phyloP scores from a whole-genome alignment of 2,113 vertebrate species.

The Silurus glanis region DNA sequence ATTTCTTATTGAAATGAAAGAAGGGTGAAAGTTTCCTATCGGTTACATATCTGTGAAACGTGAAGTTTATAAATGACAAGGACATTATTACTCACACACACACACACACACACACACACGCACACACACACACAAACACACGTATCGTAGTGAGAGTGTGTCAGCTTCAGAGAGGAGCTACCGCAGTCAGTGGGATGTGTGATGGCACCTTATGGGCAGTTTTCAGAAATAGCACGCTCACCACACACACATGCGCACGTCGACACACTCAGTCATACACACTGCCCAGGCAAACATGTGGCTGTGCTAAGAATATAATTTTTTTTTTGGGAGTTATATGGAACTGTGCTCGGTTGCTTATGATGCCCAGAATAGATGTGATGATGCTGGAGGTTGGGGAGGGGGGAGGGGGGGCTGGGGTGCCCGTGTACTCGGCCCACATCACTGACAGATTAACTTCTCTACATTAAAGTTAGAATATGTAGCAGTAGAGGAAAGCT shows the following conservation, averaged over 20 bases:
- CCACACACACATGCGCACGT: conserved; percentile 44
- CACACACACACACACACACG: conserved; percentile 19
- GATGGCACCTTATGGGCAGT: conserved; percentile 56
- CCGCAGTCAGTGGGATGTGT: conserved; percentile 56
- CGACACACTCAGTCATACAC: conserved; percentile 37
- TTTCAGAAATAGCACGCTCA: conserved; percentile 53
- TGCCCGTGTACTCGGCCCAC: conserved; percentile 32
- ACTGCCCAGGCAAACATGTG: conserved; percentile 57
- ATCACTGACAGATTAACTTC: conserved; percentile 15
- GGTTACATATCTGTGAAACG: conserved; percentile 28
- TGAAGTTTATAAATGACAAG: conserved; percentile 45
- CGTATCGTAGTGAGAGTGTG: conserved; percentile 38
- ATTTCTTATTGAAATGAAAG: background rate
- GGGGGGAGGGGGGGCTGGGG: background rate
- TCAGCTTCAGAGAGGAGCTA: conserved; percentile 52
- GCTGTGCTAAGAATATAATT: conserved; percentile 54
- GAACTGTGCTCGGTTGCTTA: conserved; percentile 40
- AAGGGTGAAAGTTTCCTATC: conserved; percentile 7
- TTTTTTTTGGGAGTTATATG: conserved; percentile 29
- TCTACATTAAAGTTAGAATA: conserved; percentile 1
- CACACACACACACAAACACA: conserved; percentile 33
- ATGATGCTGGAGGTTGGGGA: conserved; percentile 16
- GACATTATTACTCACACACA: conserved; percentile 33
- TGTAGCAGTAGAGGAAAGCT: background rate
- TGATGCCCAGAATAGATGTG: conserved; percentile 42